Evolutionary conservation across 2,113 vertebrate genomes (phyloP), one percentile per base, ranked within the genome.

Genomic region (Pelusios castaneus): DNA sequence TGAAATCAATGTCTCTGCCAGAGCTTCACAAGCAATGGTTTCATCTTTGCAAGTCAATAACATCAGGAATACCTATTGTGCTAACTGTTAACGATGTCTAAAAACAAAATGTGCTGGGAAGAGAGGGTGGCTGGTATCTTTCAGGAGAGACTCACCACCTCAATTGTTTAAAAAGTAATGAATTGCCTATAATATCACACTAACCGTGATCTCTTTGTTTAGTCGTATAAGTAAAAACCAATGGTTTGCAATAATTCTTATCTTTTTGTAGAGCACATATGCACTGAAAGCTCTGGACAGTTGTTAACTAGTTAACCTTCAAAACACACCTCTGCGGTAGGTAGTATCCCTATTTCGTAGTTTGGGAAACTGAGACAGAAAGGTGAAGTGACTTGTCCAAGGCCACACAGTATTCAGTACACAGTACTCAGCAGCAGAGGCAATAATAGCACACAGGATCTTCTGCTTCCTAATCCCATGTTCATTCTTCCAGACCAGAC

Each of bases 51-150:
- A 78, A 49, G 49, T 80, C 63, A 73, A 7, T 8, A 67, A 67
- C 78, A 80, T 80, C 51, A 1, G 52, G 21, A 12, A 70, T 49
- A 31, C 2, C 8, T 45, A n/a, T 10, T 58, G 82, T 52, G 75
- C 9, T 27, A 45, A 76, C 6, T 49, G 82, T 56, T 45, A 47
- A 81, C 24, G 13, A 60, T 0, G 29, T 1, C 38, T 0, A 0
- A 54, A 51, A 38, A 60, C 54, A 0, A 0, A 58, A 45, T 19
- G 38, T 34, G 25, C 55, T 73, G 77, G 0, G 1, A 41, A 52
- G 34, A 5, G 1, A 8, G 31, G 25, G 22, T 21, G 56, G 27
- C 45, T 6, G 10, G 41, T 80, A 5, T 34, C 43, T 81, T 58
- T 47, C 10, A 29, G 0, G 25, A 9, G 58, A 1, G 1, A 27